Conservation (phyloP, 2,113 vertebrate species). For the Heptranchias perlo region DNA sequence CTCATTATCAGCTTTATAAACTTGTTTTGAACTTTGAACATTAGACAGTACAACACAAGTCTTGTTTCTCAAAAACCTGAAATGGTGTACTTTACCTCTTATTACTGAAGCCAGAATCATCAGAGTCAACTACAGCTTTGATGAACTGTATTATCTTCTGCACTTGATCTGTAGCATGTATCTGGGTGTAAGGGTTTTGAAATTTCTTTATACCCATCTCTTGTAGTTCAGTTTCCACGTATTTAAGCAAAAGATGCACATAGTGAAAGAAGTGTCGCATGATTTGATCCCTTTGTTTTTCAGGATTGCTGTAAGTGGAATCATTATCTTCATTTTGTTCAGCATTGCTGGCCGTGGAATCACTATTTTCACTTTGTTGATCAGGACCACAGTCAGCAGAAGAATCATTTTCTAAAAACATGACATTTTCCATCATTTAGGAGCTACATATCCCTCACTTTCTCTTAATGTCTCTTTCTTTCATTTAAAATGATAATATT, state of each 20-base stretch:
- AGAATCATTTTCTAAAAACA: constrained; percentile 14
- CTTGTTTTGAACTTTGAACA: not conserved
- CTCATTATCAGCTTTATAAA: not conserved
- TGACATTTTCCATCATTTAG: not conserved
- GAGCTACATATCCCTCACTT: not conserved
- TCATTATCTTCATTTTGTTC: not conserved
- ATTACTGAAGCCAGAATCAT: not conserved
- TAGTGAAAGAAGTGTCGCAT: constrained; percentile 40
- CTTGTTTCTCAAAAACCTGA: not conserved
- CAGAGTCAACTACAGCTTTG: not conserved
- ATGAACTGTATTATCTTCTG: constrained; percentile 41
- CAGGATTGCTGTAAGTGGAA: not conserved
- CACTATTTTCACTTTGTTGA: not conserved
- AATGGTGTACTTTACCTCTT: not conserved
- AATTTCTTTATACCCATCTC: not conserved
- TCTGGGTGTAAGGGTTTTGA: constrained; percentile 27
- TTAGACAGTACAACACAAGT: too few species aligned
- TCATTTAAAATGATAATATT: not conserved
- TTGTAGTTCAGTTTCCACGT: constrained; percentile 36
- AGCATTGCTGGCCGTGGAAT: not conserved
- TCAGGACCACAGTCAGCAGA: not conserved
- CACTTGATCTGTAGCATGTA: constrained; percentile 37
- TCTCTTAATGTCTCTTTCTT: not conserved
- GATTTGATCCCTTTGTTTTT: not conserved
- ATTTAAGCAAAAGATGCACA: constrained; percentile 42